phyloP scores from a whole-genome alignment of 2,797 vertebrate genomes.

The Phrynocephalus forsythii region DNA sequence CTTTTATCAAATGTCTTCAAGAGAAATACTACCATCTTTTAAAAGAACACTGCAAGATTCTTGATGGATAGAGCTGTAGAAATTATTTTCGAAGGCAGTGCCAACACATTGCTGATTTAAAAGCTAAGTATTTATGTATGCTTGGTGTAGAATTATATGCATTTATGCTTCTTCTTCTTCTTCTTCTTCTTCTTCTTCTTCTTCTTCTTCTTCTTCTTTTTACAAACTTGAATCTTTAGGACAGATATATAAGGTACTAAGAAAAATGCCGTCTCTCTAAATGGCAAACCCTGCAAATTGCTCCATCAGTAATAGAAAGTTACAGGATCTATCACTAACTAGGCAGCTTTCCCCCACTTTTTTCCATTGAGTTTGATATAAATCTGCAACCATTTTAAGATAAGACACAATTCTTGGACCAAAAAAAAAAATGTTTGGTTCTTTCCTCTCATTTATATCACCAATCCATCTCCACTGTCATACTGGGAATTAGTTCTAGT shows the following conservation, averaged over 20 bases:
- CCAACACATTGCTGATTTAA: background rate
- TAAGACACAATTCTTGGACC: slow-evolving; percentile 40
- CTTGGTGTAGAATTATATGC: slow-evolving; percentile 3
- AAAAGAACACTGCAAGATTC: slow-evolving; percentile 20
- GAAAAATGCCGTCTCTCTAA: slow-evolving; percentile 2
- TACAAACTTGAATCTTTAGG: background rate
- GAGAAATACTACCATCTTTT: background rate
- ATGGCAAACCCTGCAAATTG: slow-evolving; percentile 41
- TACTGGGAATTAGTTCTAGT: slow-evolving; percentile 37
- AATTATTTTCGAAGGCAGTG: slow-evolving; percentile 32
- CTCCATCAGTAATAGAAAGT: slow-evolving; percentile 44
- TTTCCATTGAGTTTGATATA: slow-evolving; percentile 31
- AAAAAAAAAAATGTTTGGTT: slow-evolving; percentile 9
- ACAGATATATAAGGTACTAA: background rate
- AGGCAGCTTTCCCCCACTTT: slow-evolving; percentile 45
- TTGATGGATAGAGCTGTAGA: slow-evolving; percentile 15
- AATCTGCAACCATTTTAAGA: slow-evolving; percentile 46
- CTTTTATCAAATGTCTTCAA: background rate
- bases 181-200: background rate
- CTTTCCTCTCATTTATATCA: slow-evolving; percentile 25
- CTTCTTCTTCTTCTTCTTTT: background rate
- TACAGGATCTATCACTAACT: slow-evolving; percentile 35
- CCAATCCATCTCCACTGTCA: slow-evolving; percentile 44
- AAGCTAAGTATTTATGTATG: slow-evolving; percentile 17
- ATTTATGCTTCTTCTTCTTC: background rate